Base-by-base conservation (phyloP, 1,140 invertebrate genomes). In the Nebria ingens region DNA sequence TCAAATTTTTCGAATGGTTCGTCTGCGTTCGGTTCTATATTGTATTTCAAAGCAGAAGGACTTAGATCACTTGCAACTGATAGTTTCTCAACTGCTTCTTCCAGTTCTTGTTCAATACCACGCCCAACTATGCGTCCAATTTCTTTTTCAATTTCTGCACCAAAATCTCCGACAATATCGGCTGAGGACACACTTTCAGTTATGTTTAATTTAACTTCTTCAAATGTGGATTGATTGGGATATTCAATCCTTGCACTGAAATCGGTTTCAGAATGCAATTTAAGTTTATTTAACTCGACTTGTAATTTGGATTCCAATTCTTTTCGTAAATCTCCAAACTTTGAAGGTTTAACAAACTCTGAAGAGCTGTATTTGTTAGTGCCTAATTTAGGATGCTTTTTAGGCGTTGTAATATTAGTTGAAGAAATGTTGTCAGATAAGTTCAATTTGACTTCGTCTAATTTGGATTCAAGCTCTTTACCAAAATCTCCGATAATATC, bases 401-500 rank as follows among this genome's bases (percentile, higher is more conserved):
- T n/a, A n/a, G n/a, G n/a, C n/a, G n/a, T n/a, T n/a, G n/a, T n/a
- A n/a, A n/a, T n/a, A n/a, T n/a, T n/a, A n/a, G n/a, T n/a, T n/a
- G n/a, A n/a, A n/a, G n/a, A n/a, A n/a, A n/a, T n/a, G n/a, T n/a
- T n/a, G n/a, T n/a, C n/a, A n/a, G n/a, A n/a, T n/a, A n/a, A n/a
- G n/a, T n/a, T n/a, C n/a, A n/a, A n/a, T n/a, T n/a, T n/a, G n/a
- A n/a, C n/a, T 57, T 23, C 64, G 61, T 9, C 71, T 73, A 42
- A 78, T n/a, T n/a, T n/a, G n/a, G n/a, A n/a, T 64, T 76, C 74
- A 21, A 77, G 67, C 68, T 77, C 76, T 65, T 75, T 75, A 53
- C 73, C 74, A 59, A 78, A 77, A 61, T 78, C 73, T 20, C 75
- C 76, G 57, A 76, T 73, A 51, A 77, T 76, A 62, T 73, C 71